Base-by-base conservation (phyloP, 2,113 vertebrate genomes). In the Ammodramus savannarum region DNA sequence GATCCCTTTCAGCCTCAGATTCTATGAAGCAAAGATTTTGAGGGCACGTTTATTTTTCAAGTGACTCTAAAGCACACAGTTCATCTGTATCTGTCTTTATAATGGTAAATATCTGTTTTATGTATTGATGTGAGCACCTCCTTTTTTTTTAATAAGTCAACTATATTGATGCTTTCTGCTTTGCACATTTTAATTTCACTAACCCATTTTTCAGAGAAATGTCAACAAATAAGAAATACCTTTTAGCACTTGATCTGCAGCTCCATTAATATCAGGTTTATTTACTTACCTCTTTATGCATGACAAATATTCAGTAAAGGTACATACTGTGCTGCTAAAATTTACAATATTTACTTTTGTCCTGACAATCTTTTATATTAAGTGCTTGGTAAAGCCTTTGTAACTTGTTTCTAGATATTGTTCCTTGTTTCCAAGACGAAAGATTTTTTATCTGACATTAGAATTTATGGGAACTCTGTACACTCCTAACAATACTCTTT, bases 111-210 rank as follows among this genome's bases (percentile, higher is more conserved):
- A 80, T 41, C 39, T 86, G 43, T 0, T 61, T 90, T 80, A 57
- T 68, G 44, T 66, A 67, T 84, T 69, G 63, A 84, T 51, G 34
- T 21, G 11, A 74, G 39, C 21, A 39, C 25, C 32, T 73, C 14
- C 67, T 72, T 91, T 91, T 91, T 91, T 73, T 61, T 93, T 79
- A 86, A 9, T 59, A 69, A 85, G 49, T 51, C 89, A 91, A 34
- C 39, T 49, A 54, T 78, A 89, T 74, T 62, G 51, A 85, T 74
- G 85, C 16, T 84, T 93, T 87, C 55, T 93, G 16, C 63, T 81
- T 91, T 73, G 32, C 46, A 74, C 34, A 71, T 89, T 93, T 89
- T 86, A 73, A 93, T 95, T 91, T 93, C 55, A 17, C 32, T 69
- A 18, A 11, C 9, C 3, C 16, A 29, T 65, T 89, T 75, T 94